Evolutionary conservation across 2,797 vertebrate species (phyloP), one percentile per base, ranked within the genome.

Genomic region (Cossypha dichroa): DNA sequence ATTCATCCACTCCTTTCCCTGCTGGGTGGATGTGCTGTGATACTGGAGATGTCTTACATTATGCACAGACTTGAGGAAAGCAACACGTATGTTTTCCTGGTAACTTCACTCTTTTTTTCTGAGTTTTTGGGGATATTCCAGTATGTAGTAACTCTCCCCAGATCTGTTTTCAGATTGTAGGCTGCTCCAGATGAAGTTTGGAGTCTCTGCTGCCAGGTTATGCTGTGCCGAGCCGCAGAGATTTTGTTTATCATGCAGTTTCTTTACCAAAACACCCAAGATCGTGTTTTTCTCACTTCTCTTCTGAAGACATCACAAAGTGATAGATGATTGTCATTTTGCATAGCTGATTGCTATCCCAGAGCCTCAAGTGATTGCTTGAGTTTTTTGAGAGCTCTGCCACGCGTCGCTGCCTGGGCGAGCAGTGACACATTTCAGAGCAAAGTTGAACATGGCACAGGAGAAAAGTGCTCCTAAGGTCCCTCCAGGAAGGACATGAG

Each of bases 341-440:
- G 59, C 83, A 81, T 43, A 84, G 67, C 63, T 92, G 85, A 69
- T 63, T 79, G 80, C 80, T 81, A 15, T 16, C 88, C 80, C 74
- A 59, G 62, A 88, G 40, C 60, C 34, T 7, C 36, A 19, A 85
- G 68, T 38, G 74, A 52, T 59, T 2, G 31, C 56, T 85, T 0
- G 1, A 28, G 66, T 46, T 77, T 68, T 78, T 18, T 6, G 45
- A 55, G 74, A 83, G 64, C 66, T 60, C 36, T 49, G 58, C 49
- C 19, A 6, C 1, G 2, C 23, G 0, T 21, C 0, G 0, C 45
- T 64, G 49, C 73, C 60, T 18, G 55, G 51, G 40, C 0, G 4
- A 62, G 81, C 29, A 60, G 31, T 6, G 52, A 41, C 41, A 2
- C 0, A 0, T 49, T 45, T 62, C 3, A 7, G 36, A 41, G 52